A percentile compares a stretch with the other conserved stretches of the same genome.
Conservation (phyloP, 2,888 invertebrate genomes). For the Celastrina argiolus region DNA sequence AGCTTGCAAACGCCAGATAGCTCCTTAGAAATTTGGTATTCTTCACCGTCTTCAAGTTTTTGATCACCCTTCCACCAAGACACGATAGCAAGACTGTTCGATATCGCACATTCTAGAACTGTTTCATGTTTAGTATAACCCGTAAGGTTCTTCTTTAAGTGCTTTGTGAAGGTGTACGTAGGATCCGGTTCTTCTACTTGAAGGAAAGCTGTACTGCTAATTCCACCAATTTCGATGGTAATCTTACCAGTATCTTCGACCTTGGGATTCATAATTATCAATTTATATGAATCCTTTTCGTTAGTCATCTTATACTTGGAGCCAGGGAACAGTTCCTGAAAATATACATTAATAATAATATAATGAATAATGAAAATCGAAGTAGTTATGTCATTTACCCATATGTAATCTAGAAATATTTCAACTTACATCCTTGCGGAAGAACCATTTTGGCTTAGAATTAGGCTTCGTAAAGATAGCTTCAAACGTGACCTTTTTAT, state of each 20-base stretch:
- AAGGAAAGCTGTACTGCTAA: slow-evolving; percentile 92
- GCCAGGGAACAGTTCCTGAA: slow-evolving; percentile 95
- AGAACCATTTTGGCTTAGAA: slow-evolving; percentile 93
- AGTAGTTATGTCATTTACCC: not conserved
- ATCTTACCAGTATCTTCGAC: slow-evolving; percentile 98
- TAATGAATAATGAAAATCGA: not conserved
- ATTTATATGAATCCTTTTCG: slow-evolving; percentile 93
- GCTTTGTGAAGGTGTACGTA: slow-evolving; percentile 93
- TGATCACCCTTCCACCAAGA: slow-evolving; percentile 92
- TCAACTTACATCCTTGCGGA: slow-evolving; percentile 92
- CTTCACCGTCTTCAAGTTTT: slow-evolving; percentile 89
- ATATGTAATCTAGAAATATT: not conserved
- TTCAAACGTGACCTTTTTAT: slow-evolving; percentile 95
- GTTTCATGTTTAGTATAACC: slow-evolving; percentile 95
- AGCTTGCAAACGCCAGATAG: slow-evolving; percentile 93
- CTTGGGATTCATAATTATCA: slow-evolving; percentile 93
- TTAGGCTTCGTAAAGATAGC: slow-evolving; percentile 98
- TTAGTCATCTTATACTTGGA: slow-evolving; percentile 97
- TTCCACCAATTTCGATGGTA: slow-evolving; percentile 94
- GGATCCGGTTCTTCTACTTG: slow-evolving; percentile 98
- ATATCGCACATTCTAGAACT: slow-evolving; percentile 94
- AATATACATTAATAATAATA: slow-evolving; percentile 26
- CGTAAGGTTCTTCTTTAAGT: slow-evolving; percentile 90
- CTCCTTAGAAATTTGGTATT: slow-evolving; percentile 93
- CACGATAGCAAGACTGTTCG: slow-evolving; percentile 95